Conservation (phyloP, 2,113 vertebrate species). For the Lutjanus erythropterus region DNA sequence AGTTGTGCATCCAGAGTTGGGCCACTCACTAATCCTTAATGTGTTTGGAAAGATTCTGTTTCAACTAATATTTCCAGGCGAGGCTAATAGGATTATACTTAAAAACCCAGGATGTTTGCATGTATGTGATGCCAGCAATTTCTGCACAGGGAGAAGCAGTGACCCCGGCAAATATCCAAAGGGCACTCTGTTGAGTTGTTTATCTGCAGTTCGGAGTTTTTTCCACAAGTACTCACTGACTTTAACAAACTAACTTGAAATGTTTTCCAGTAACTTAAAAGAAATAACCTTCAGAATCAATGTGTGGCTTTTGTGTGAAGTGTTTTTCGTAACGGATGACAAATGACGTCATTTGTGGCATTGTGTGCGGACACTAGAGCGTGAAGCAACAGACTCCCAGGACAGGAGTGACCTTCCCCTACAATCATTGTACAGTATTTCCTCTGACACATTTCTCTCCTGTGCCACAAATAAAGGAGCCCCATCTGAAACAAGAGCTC, state of each 20-base stretch:
- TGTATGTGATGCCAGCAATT: constrained; percentile 50
- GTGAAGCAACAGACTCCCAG: constrained; percentile 59
- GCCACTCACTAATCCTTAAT: constrained; percentile 46
- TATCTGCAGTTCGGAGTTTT: background rate
- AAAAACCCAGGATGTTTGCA: constrained; percentile 50
- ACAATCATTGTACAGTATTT: constrained; percentile 65
- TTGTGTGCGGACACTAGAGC: constrained; percentile 58
- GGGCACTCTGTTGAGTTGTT: background rate
- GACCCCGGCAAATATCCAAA: constrained; percentile 36
- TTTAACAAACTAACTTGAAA: background rate
- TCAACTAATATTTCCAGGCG: constrained; percentile 57
- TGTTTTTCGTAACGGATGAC: constrained; percentile 10
- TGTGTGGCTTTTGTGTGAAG: constrained; percentile 18
- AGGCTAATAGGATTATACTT: constrained; percentile 69
- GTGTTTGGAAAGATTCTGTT: constrained; percentile 51
- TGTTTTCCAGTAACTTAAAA: background rate
- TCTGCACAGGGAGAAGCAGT: constrained; percentile 38
- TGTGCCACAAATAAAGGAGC: constrained; percentile 67
- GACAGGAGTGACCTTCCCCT: constrained; percentile 68
- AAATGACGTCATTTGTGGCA: constrained; percentile 51
- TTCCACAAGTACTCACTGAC: background rate
- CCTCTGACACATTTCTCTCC: constrained; percentile 37
- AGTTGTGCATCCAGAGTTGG: constrained; percentile 26
- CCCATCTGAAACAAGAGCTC: constrained; percentile 71
- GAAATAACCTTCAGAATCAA: background rate